These are phyloP conservation scores for Eurytoma californica DNA, from an alignment of 2,888 invertebrate genomes.

Conservation along the genomic window DNA sequence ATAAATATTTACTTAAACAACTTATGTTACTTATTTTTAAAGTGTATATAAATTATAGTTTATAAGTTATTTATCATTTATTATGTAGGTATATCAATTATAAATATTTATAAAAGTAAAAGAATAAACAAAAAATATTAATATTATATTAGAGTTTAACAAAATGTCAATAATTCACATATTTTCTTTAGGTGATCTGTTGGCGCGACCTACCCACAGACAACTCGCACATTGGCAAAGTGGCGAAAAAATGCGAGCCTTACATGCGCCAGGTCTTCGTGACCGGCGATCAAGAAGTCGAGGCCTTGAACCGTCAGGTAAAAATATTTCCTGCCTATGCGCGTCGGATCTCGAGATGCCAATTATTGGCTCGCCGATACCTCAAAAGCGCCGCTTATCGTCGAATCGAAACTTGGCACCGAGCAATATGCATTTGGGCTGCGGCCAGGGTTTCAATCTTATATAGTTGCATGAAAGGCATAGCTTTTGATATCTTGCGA, in stretches of 20 bases:
- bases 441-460: neutral
- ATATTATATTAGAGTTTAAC: neutral
- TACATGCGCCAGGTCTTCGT: constrained; percentile 96
- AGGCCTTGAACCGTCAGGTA: constrained; percentile 82
- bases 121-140: no score
- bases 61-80: no score
- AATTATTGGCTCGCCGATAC: constrained; percentile 4
- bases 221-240: constrained; percentile 89
- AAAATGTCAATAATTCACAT: neutral
- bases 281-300: constrained; percentile 81
- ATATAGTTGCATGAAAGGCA: neutral
- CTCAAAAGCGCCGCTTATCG: constrained; percentile 17
- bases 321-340: constrained; percentile 17
- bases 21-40: no score
- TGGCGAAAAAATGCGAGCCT: constrained; percentile 96
- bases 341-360: neutral
- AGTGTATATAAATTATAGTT: no score
- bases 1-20: no score
- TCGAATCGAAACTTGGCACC: constrained; percentile 11
- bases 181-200: constrained; percentile 81
- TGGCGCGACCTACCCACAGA: constrained; percentile 97
- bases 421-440: neutral
- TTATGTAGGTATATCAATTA: no score
- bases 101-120: no score
- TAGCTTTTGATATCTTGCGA: no score